Evolutionary conservation across 2,113 vertebrate species (phyloP), one percentile per base, ranked within the genome.

Genomic region (Nannospalax galili): DNA sequence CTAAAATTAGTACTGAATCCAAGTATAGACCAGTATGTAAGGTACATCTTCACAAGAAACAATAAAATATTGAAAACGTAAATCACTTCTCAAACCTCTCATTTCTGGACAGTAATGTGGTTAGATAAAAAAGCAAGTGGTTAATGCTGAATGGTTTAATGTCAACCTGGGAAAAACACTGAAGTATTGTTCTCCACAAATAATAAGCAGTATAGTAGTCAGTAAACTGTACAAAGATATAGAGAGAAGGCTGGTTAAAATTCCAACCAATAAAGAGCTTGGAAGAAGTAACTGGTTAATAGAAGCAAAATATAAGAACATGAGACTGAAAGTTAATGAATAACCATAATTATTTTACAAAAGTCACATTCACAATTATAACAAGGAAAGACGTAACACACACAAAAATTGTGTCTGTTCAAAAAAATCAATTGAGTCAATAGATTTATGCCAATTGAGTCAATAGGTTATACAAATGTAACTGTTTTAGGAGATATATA

Each of bases 391-490:
- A 74, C 72, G 14, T 60, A 65, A 92, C 45, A 64, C 52, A 65
- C 62, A 92, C 64, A 69, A 1, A 90, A 62, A n/a, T n/a, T n/a
- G 48, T 64, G 48, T 95, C 77, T 60, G 1, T 84, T 87, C 37
- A 84, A 40, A 95, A 87, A 77, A 90, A 67, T 92, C 82, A 96
- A 26, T 15, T 81, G 48, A 93, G 37, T 80, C 37, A 94, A 75
- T 10, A 70, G 22, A 52, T 52, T 52, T 11, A 52, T 52, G 48
- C 48, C 11, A 52, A 52, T 52, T n/a, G n/a, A n/a, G 48, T 52
- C 6, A 95, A 92, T 20, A n/a, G n/a, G n/a, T n/a, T n/a, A n/a
- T 90, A 7, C 40, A 88, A 87, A 28, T 22, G 5, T 80, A 90
- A 72, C 19, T 67, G 35, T 1, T 26, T 84, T 72, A 92, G 92